Evolutionary conservation across 2,888 invertebrate genomes (phyloP).

Genomic region (Encarsia formosa): DNA sequence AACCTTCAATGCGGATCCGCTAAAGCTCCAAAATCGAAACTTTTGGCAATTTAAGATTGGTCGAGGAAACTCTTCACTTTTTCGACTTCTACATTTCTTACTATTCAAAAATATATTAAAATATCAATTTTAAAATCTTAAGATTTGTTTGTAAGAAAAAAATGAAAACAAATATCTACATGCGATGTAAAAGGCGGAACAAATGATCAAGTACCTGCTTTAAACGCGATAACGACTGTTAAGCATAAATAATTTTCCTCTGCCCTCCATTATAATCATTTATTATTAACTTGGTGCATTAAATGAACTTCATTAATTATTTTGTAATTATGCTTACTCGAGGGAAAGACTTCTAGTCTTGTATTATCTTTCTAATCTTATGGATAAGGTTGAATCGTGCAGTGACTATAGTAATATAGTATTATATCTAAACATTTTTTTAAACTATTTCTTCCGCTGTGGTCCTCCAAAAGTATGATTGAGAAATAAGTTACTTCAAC

Average conservation of each 20-base stretch:
- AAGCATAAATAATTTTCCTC: slow-evolving; percentile 13
- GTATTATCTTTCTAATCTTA: slow-evolving; percentile 6
- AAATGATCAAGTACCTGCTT: slow-evolving; percentile 26
- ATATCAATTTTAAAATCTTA: slow-evolving; percentile 16
- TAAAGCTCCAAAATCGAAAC: slow-evolving; percentile 17
- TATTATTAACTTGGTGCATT: slow-evolving; percentile 21
- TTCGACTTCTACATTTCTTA: slow-evolving; percentile 22
- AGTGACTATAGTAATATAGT: slow-evolving; percentile 19
- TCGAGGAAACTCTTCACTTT: slow-evolving; percentile 17
- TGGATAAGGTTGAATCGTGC: slow-evolving; percentile 10
- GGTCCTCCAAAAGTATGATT: slow-evolving; percentile 12
- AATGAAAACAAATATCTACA: background rate
- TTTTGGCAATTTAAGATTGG: slow-evolving; percentile 6
- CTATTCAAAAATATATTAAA: slow-evolving; percentile 17
- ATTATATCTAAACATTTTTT: slow-evolving; percentile 21
- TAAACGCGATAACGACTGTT: slow-evolving; percentile 22
- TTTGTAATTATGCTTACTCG: slow-evolving; percentile 25
- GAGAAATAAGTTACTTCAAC: slow-evolving; percentile 11
- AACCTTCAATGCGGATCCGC: slow-evolving; percentile 32
- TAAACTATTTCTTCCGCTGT: slow-evolving; percentile 15
- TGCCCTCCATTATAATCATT: slow-evolving; percentile 12
- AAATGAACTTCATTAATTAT: slow-evolving; percentile 13
- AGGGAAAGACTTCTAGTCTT: slow-evolving; percentile 24
- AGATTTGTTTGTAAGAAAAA: slow-evolving; percentile 3
- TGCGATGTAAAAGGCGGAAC: slow-evolving; percentile 6